phyloP scores from a whole-genome alignment of 1,140 invertebrate species.

The Halyomorpha halys region DNA sequence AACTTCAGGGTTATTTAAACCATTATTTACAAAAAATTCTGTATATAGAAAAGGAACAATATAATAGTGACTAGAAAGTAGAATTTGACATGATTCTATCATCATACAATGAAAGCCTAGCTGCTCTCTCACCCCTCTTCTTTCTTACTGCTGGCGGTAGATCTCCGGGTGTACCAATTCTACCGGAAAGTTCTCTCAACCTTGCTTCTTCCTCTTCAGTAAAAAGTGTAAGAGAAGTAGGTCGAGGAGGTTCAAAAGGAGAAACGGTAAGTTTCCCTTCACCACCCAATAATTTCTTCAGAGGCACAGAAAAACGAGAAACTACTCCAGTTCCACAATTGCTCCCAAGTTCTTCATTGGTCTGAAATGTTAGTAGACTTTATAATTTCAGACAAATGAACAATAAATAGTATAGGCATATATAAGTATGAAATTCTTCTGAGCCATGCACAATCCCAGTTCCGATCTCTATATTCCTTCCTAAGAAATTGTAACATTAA shows the following conservation, averaged over 20 bases:
- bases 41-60: not conserved
- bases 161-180: constrained; percentile 72
- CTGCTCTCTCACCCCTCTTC: constrained; percentile 41
- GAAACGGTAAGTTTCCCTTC: not conserved
- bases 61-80: constrained; percentile 12
- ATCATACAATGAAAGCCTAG: constrained; percentile 70
- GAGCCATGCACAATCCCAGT: no score
- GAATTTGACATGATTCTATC: constrained; percentile 62
- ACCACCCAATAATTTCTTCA: constrained; percentile 5
- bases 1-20: no score
- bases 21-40: not conserved
- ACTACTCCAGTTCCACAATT: not conserved
- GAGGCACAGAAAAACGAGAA: not conserved
- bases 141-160: constrained; percentile 61
- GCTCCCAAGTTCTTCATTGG: not conserved
- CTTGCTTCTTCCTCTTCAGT: constrained; percentile 15
- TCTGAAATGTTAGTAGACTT: not conserved
- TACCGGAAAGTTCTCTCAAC: constrained; percentile 57
- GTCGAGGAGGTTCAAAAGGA: constrained; percentile 2
- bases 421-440: no score
- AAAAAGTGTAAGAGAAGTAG: not conserved
- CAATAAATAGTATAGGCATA: no score
- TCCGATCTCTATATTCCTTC: no score
- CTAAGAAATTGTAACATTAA: no score
- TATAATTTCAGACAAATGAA: no score